A percentile compares a stretch with the other conserved stretches of the same genome.
Evolutionary conservation across 2,797 vertebrate genomes (phyloP).

Genomic region (Characodon lateralis): DNA sequence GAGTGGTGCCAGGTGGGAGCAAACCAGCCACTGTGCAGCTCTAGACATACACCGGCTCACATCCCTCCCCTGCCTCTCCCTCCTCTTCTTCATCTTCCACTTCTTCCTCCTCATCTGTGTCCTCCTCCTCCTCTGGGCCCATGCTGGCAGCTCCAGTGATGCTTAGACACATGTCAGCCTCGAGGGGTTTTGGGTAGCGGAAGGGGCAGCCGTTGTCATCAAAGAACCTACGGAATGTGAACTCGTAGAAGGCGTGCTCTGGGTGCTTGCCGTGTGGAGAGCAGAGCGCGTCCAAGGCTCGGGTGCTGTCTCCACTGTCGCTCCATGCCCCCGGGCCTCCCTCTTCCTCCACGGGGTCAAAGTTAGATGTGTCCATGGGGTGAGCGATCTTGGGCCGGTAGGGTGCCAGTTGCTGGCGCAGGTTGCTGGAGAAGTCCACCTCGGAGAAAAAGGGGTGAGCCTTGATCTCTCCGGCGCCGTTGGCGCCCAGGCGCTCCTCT

Average conservation of each 20-base stretch:
- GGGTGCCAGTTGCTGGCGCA: constrained; percentile 93
- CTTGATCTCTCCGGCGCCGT: constrained; percentile 94
- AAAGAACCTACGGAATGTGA: constrained; percentile 98
- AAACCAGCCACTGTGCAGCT: constrained; percentile 26
- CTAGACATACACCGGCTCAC: constrained; percentile 97
- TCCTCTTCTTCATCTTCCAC: constrained; percentile 79
- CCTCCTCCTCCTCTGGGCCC: constrained; percentile 75
- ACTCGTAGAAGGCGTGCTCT: constrained; percentile 98
- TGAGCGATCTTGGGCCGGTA: constrained; percentile 96
- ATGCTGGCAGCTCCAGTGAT: constrained; percentile 46
- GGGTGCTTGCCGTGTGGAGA: constrained; percentile 90
- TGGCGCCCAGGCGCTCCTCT: constrained; percentile 90
- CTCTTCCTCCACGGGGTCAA: constrained; percentile 97
- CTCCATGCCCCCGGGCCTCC: constrained; percentile 85
- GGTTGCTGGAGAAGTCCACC: constrained; percentile 92
- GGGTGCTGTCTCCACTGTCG: constrained; percentile 89
- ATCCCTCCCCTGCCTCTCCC: constrained; percentile 86
- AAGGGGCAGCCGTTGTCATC: constrained; percentile 97
- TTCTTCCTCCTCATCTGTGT: constrained; percentile 74
- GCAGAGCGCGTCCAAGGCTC: constrained; percentile 87
- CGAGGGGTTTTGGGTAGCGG: constrained; percentile 92
- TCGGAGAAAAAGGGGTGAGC: constrained; percentile 91
- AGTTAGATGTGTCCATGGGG: constrained; percentile 99
- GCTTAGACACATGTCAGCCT: constrained; percentile 55
- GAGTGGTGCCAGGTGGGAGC: constrained; percentile 19